phyloP scores from a whole-genome alignment of 2,888 invertebrate genomes.

The Tetramorium bicarinatum region DNA sequence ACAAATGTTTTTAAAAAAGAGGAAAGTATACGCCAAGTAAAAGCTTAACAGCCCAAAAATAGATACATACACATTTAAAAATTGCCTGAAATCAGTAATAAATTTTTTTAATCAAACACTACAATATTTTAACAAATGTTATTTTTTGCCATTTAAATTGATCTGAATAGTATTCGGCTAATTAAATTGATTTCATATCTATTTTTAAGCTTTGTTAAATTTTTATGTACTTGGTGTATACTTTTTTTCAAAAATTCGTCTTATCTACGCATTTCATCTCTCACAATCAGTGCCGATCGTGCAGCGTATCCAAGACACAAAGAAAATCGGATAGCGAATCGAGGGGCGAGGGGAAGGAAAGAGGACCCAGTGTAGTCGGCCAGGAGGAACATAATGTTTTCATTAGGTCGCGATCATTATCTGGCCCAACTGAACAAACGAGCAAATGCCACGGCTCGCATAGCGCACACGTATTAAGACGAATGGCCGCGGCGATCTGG shows the following conservation, averaged over 20 bases:
- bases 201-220: too few relatives aligned
- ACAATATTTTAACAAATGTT: too few relatives aligned
- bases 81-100: too few relatives aligned
- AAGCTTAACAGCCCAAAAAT: too few relatives aligned
- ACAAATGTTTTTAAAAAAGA: too few relatives aligned
- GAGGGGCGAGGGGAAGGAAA: background rate
- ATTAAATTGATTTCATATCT: too few relatives aligned
- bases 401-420: constrained; percentile 81
- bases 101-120: too few relatives aligned
- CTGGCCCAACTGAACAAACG: constrained; percentile 75
- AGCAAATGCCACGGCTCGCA: constrained; percentile 74
- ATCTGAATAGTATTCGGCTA: too few relatives aligned
- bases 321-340: constrained; percentile 13
- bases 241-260: background rate
- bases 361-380: background rate
- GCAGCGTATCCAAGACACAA: background rate
- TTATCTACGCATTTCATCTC: constrained; percentile 35
- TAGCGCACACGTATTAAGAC: constrained; percentile 77
- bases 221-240: too few relatives aligned
- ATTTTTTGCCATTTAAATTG: too few relatives aligned
- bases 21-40: too few relatives aligned
- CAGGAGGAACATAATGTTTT: constrained; percentile 78
- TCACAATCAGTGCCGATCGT: constrained; percentile 25
- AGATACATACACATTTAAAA: too few relatives aligned
- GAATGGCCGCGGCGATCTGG: constrained; percentile 74